Evolutionary conservation across 2,797 vertebrate genomes (phyloP).

Genomic region (Huso huso): DNA sequence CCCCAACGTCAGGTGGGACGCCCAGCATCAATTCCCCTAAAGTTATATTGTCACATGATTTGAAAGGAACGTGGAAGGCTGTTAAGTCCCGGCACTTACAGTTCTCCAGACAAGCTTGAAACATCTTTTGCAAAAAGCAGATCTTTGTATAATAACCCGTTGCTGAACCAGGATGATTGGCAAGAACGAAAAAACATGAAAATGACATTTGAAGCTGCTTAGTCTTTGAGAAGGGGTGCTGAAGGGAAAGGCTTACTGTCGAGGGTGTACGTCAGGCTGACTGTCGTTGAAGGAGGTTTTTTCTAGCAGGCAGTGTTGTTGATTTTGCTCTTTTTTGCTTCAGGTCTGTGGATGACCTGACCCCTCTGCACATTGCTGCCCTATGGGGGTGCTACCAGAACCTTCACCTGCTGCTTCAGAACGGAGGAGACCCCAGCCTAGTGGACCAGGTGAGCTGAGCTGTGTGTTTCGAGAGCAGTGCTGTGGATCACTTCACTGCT

Average conservation of each 20-base stretch:
- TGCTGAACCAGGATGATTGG: too few species aligned
- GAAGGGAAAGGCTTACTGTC: neutral
- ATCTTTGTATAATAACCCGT: too few species aligned
- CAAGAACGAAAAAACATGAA: too few species aligned
- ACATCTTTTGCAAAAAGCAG: too few species aligned
- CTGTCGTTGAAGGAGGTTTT: constrained; percentile 19
- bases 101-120: too few species aligned
- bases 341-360: constrained; percentile 63
- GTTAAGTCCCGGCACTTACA: too few species aligned
- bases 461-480: neutral
- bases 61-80: too few species aligned
- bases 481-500: neutral
- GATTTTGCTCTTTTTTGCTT: constrained; percentile 17
- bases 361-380: constrained; percentile 66
- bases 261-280: neutral
- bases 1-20: constrained; percentile 62
- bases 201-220: too few species aligned
- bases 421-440: constrained; percentile 56
- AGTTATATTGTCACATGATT: too few species aligned
- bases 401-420: constrained; percentile 59
- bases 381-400: constrained; percentile 70
- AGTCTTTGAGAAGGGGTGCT: neutral
- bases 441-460: constrained; percentile 56
- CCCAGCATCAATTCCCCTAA: neutral
- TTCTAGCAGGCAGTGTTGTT: neutral